Evolutionary conservation across 2,113 vertebrate genomes (phyloP), one percentile per base, ranked within the genome.

Genomic region (Paraplagusia blochii): DNA sequence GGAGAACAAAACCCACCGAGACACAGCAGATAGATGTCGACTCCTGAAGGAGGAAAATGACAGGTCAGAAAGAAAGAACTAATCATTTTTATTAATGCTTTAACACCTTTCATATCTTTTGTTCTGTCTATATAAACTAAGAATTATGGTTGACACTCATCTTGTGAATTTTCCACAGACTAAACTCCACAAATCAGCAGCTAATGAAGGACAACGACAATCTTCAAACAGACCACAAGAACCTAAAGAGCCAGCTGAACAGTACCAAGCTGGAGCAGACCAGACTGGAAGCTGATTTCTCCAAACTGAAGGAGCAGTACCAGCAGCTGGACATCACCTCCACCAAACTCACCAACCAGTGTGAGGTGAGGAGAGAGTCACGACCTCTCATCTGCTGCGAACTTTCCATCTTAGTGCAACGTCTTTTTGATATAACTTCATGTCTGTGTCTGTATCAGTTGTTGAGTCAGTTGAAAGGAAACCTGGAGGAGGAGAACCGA

Each of bases 401-500:
- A 0, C 16, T 10, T 13, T n/a, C 11, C 36, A 38, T 44, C 46
- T 19, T 29, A 29, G 6, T 17, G 19, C 8, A 19, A 7, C 3
- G 4, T 39, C 14, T 43, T 43, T 46, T 66, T 50, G 3, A 53
- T 1, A 8, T 48, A 5, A 13, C 18, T 47, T 11, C 61, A 13
- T 63, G 14, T 72, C 14, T 48, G 40, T 46, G 36, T 49, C 15
- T 76, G 39, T 35, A 10, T 67, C 88, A 99, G 97, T 80, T 99
- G 79, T 89, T 99, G 81, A 96, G 95, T 79, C 97, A 99, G 83
- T 88, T 99, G 72, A 99, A 99, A 89, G 96, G 95, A 81, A 98
- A 98, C 84, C 85, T 99, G 82, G 96, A 99, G 79, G 97, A 99
- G 85, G 97, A 99, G 88, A 99, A 99, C 81, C 93, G 95, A 22